Evolutionary conservation across 1,140 invertebrate genomes (phyloP).

Genomic region (Cecropterus lyciades): DNA sequence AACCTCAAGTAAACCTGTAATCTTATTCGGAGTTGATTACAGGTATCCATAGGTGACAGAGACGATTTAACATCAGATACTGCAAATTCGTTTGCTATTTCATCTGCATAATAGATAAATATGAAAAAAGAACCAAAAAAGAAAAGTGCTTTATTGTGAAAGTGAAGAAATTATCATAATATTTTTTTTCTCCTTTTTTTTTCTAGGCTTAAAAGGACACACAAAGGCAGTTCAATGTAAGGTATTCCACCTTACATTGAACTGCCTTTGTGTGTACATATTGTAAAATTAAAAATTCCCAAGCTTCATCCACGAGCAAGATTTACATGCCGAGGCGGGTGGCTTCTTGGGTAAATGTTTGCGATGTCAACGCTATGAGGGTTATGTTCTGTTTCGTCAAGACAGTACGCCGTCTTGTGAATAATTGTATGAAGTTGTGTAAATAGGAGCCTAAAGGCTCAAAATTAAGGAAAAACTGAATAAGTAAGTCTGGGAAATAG

Average conservation of each 20-base stretch:
- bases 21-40: too few species aligned
- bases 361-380: constrained; percentile 1
- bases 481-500: too few species aligned
- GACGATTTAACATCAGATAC: too few species aligned
- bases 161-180: too few species aligned
- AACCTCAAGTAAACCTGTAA: too few species aligned
- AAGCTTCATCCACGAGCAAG: not conserved
- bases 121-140: too few species aligned
- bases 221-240: constrained; percentile 13
- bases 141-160: too few species aligned
- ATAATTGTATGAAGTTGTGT: not conserved
- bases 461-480: not conserved
- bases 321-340: constrained; percentile 2
- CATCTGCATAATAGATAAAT: too few species aligned
- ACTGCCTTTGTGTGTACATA: constrained; percentile 13
- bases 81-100: too few species aligned
- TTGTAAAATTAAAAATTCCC: constrained; percentile 33
- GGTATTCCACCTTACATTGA: constrained; percentile 12
- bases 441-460: not conserved
- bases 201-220: constrained; percentile 3
- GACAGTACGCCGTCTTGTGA: not conserved
- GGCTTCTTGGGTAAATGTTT: constrained; percentile 22
- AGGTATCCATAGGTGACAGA: too few species aligned
- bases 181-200: too few species aligned
- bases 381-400: constrained; percentile 10